Conservation (phyloP, 2,797 vertebrate genomes). For the Mycteria americana region DNA sequence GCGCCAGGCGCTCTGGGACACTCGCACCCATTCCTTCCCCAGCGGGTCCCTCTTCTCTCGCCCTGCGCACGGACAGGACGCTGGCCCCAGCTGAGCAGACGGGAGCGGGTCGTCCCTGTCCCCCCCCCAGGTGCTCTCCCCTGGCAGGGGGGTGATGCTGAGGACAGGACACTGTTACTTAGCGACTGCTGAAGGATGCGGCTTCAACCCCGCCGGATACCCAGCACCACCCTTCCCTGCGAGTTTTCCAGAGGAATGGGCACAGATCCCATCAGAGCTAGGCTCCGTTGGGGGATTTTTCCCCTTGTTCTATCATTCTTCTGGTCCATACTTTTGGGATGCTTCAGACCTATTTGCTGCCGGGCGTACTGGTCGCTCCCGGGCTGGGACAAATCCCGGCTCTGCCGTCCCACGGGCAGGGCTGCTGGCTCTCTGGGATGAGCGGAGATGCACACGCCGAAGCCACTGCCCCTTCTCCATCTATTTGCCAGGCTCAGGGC, state of each 20-base stretch:
- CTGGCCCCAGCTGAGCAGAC: neutral
- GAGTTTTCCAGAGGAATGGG: neutral
- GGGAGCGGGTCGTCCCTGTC: neutral
- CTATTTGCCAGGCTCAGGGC: neutral
- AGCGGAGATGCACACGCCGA: fast-evolving
- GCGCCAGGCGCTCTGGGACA: fast-evolving
- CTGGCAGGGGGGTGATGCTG: neutral
- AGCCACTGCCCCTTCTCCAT: neutral
- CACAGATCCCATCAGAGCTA: neutral
- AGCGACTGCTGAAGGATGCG: neutral
- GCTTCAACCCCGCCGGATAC: neutral
- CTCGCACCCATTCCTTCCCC: neutral
- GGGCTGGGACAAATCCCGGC: neutral
- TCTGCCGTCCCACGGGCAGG: fast-evolving
- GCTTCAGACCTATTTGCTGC: neutral
- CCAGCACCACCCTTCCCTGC: neutral
- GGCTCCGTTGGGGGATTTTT: fast-evolving
- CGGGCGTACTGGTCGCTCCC: neutral
- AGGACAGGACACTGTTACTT: constrained; percentile 1
- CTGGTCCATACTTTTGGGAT: neutral
- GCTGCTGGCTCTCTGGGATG: neutral
- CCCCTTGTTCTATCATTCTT: neutral
- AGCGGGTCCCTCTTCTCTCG: neutral
- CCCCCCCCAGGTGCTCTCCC: neutral
- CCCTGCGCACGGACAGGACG: neutral